Evolutionary conservation across 2,113 vertebrate species (phyloP).

Genomic region (Amia ocellicauda): DNA sequence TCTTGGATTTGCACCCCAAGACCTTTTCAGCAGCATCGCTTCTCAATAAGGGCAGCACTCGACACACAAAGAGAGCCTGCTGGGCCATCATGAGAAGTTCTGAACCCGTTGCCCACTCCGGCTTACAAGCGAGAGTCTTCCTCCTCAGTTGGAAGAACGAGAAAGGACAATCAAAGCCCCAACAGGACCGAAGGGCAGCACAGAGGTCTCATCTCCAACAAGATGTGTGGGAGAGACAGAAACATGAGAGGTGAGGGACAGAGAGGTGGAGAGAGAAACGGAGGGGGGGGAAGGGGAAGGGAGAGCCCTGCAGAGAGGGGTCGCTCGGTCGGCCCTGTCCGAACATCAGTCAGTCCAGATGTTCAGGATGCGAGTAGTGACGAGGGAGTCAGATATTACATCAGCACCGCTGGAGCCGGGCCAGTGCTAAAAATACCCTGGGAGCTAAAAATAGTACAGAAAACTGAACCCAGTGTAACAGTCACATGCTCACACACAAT

Average conservation of each 20-base stretch:
- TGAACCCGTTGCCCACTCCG: no score
- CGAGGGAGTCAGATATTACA: background rate
- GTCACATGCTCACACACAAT: background rate
- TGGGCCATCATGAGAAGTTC: no score
- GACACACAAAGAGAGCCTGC: no score
- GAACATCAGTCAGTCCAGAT: background rate
- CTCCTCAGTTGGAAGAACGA: no score
- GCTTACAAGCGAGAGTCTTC: no score
- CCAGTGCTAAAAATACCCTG: slow-evolving; percentile 9
- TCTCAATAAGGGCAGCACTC: no score
- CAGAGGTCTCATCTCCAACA: no score
- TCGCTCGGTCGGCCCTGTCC: slow-evolving; percentile 18
- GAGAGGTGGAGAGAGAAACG: background rate
- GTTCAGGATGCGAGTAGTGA: background rate
- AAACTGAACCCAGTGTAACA: background rate
- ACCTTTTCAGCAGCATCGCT: no score
- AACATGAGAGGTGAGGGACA: background rate
- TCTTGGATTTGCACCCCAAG: no score
- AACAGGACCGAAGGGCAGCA: no score
- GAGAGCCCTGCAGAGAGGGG: slow-evolving; percentile 14
- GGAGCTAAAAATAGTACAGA: background rate
- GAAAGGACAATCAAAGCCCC: no score
- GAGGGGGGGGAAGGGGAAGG: background rate
- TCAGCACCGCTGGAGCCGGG: slow-evolving; percentile 11
- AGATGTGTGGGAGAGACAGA: no score